A percentile compares a stretch with the other conserved stretches of the same genome.
phyloP scores from a whole-genome alignment of 2,888 invertebrate species.

The Dexiosoma caninum region DNA sequence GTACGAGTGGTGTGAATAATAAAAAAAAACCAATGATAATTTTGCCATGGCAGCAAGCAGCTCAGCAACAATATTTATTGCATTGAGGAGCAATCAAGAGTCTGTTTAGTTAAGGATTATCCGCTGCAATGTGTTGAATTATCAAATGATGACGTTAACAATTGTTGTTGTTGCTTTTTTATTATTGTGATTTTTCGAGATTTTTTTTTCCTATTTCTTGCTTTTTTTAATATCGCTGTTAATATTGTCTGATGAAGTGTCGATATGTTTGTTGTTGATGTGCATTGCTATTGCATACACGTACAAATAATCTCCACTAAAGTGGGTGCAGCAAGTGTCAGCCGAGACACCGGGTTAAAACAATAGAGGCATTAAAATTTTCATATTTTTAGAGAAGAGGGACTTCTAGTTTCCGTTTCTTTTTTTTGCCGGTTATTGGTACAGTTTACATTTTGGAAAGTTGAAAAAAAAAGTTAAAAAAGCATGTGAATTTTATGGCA shows the following conservation, averaged over 20 bases:
- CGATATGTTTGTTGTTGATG: conserved; percentile 16
- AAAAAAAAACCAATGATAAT: conserved; percentile 7
- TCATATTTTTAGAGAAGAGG: not conserved
- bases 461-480: conserved; percentile 25
- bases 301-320: conserved; percentile 47
- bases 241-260: conserved; percentile 36
- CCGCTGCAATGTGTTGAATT: conserved; percentile 67
- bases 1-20: conserved; percentile 8
- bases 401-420: conserved; percentile 2
- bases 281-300: conserved; percentile 9
- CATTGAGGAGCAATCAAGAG: conserved; percentile 51
- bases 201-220: no score
- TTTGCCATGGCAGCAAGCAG: conserved; percentile 64
- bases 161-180: conserved; percentile 42
- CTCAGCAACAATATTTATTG: conserved; percentile 34
- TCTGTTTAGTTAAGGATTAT: conserved; percentile 71
- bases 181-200: not conserved
- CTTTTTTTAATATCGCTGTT: conserved; percentile 29
- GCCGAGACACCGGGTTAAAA: conserved; percentile 53
- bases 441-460: conserved; percentile 33
- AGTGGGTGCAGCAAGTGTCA: conserved; percentile 58
- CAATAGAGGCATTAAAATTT: conserved; percentile 57
- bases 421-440: conserved; percentile 15
- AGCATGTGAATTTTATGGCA: not conserved
- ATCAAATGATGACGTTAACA: conserved; percentile 58